Base-by-base conservation (phyloP, 2,888 invertebrate genomes). In the Amitus sp. region DNA sequence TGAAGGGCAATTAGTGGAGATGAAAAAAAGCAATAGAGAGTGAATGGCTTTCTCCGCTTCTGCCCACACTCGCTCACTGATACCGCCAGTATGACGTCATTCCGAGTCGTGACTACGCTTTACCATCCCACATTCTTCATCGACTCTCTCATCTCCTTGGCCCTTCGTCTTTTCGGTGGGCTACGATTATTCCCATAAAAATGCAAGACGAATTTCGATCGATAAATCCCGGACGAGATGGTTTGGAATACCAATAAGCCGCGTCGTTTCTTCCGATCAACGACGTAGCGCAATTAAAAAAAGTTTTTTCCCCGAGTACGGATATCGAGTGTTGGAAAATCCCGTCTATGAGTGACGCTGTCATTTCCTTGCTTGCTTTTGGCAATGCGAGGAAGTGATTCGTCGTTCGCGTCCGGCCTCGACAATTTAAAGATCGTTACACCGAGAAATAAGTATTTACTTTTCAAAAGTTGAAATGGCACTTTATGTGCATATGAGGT, bases 171-270 rank as follows among this genome's bases (percentile, higher is more conserved):
- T 47, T 58, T 57, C 40, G 51, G 51, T 51, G 33, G 48, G 51
- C 47, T 52, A 67, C 68, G 73, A 76, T 76, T 75, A 77, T 73
- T 73, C 71, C 69, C 73, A 73, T 77, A 71, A 74, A 77, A 76
- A 77, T 76, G 72, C 72, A 62, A 50, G 62, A 67, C 63, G 68
- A 73, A 76, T 74, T 73, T 72, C 72, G 68, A 68, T 69, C 75
- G 74, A 77, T 77, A 77, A 77, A 78, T 78, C 74, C 66, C 61
- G 67, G 69, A 69, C 71, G 76, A 74, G 71, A 75, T 74, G 75
- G 66, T 61, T 67, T 66, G 65, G 76, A 75, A 77, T 76, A 76
- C 74, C 76, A 75, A 77, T 76, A 75, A 76, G 72, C 77, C 73
- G 69, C 75, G 69, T 68, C 65, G 72, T 30, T 30, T 30, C 76